These are phyloP conservation scores for Lontra canadensis DNA, from an alignment of 2,113 vertebrate species.

Conservation along the genomic window DNA sequence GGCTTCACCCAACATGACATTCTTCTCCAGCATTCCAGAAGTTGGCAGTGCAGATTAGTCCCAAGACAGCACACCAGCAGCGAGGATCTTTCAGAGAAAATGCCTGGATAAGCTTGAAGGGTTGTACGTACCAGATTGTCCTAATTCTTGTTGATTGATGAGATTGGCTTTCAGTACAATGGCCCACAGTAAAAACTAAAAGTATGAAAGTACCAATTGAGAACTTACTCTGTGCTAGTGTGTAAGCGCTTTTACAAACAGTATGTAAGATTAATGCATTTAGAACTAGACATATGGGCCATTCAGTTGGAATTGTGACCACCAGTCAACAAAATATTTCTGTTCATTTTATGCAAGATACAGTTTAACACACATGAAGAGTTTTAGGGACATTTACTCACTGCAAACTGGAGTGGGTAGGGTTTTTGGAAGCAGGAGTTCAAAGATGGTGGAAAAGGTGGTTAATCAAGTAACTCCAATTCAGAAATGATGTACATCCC, in stretches of 20 bases:
- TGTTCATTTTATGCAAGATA: background rate
- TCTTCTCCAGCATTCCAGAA: background rate
- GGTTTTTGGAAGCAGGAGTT: background rate
- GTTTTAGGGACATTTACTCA: background rate
- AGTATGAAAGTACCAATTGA: background rate
- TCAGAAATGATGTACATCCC: background rate
- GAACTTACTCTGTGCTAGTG: background rate
- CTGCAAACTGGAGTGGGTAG: background rate
- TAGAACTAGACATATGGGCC: background rate
- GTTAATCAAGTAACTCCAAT: background rate
- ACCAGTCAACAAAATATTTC: background rate
- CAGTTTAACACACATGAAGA: background rate
- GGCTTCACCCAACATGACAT: rapidly evolving
- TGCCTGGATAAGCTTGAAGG: background rate
- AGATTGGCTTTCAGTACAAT: background rate
- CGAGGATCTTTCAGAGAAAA: background rate
- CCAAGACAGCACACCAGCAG: background rate
- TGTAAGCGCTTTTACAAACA: background rate
- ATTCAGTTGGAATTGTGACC: background rate
- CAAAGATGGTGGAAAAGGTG: background rate
- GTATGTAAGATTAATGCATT: background rate
- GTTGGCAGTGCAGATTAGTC: background rate
- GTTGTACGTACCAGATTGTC: background rate
- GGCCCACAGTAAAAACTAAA: background rate
- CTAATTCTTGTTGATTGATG: background rate